Evolutionary conservation across 1,140 invertebrate species (phyloP).

Genomic region (Hylyphantes graminicola): DNA sequence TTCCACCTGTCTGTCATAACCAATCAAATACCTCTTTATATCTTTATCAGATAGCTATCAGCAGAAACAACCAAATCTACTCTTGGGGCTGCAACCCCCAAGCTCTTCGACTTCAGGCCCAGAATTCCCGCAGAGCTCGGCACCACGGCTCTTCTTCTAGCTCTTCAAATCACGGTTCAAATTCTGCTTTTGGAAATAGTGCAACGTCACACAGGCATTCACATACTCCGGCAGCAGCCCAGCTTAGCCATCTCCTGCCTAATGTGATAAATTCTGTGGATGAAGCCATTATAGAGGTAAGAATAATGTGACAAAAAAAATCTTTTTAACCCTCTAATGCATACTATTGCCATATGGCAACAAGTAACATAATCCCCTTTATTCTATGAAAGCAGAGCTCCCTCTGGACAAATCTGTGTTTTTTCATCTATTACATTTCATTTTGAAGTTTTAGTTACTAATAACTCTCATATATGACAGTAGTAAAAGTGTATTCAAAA

Average conservation of each 20-base stretch:
- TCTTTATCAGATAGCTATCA: conserved; percentile 75
- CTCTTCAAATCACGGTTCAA: conserved; percentile 26
- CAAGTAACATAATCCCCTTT: too few relatives aligned
- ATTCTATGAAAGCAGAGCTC: too few relatives aligned
- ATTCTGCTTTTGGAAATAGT: not conserved
- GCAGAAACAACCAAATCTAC: conserved; percentile 76
- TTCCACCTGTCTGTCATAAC: not conserved
- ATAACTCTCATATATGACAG: too few relatives aligned
- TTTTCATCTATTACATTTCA: too few relatives aligned
- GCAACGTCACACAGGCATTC: not conserved
- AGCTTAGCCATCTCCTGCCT: conserved; percentile 59
- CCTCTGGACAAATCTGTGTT: too few relatives aligned
- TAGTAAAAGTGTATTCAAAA: too few relatives aligned
- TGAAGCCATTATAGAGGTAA: conserved; percentile 26
- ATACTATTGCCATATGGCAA: too few relatives aligned
- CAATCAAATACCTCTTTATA: not conserved
- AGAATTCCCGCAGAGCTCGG: conserved; percentile 73
- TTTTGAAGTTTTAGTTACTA: too few relatives aligned
- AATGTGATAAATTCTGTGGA: conserved; percentile 40
- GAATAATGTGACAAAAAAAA: too few relatives aligned
- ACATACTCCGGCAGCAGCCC: conserved; percentile 10
- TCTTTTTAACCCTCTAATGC: too few relatives aligned
- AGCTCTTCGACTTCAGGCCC: conserved; percentile 77
- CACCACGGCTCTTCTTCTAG: conserved; percentile 66
- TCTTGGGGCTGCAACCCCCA: conserved; percentile 84